These are phyloP conservation scores for Callipepla squamata DNA, from an alignment of 2,113 vertebrate genomes.

Conservation along the genomic window DNA sequence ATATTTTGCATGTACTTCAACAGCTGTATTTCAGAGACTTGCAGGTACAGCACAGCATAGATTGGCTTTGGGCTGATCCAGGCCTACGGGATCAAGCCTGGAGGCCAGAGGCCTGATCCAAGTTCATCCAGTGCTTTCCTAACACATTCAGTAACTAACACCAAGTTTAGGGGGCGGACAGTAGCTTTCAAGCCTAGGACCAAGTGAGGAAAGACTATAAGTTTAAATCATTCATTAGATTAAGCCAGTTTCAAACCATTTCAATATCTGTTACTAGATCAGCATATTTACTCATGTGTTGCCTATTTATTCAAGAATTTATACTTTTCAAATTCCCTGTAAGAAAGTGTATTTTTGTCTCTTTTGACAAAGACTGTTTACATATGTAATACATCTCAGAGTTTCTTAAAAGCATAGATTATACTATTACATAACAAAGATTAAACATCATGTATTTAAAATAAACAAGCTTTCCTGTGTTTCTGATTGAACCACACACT, in stretches of 20 bases:
- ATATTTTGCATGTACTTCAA: neutral
- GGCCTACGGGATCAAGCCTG: neutral
- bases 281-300: neutral
- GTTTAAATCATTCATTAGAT: slow-evolving; percentile 10
- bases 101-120: neutral
- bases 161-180: neutral
- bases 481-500: neutral
- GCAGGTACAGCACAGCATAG: accelerated
- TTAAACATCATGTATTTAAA: neutral
- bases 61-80: neutral
- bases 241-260: neutral
- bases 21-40: neutral
- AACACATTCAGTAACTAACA: neutral
- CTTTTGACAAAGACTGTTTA: neutral
- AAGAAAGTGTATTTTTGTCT: neutral
- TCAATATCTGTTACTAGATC: neutral
- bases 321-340: neutral
- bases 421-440: accelerated
- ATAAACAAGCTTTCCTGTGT: neutral
- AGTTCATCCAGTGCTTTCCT: neutral
- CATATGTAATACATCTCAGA: neutral
- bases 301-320: neutral
- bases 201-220: slow-evolving; percentile 50
- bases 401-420: neutral
- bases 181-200: neutral